Conservation (phyloP, 2,797 vertebrate species). For the Limnodromus scolopaceus region DNA sequence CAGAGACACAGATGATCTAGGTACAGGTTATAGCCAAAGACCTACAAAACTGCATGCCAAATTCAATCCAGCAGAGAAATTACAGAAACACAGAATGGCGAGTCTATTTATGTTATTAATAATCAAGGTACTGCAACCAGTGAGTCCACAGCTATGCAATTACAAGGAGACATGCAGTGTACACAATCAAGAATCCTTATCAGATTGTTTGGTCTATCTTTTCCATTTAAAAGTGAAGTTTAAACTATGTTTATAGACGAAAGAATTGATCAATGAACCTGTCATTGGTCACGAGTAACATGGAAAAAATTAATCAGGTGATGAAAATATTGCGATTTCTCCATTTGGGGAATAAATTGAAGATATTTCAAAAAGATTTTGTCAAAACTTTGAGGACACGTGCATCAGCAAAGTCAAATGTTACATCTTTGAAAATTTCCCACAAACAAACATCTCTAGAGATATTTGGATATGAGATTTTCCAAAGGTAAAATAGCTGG, state of each 20-base stretch:
- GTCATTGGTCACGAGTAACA: constrained; percentile 7
- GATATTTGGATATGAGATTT: neutral
- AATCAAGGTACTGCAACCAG: constrained; percentile 25
- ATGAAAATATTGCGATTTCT: constrained; percentile 16
- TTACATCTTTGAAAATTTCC: neutral
- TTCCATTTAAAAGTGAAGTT: constrained; percentile 61
- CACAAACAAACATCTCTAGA: neutral
- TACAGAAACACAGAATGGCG: neutral
- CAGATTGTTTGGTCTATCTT: constrained; percentile 71
- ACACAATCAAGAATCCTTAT: constrained; percentile 62
- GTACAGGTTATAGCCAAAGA: neutral
- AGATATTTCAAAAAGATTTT: neutral
- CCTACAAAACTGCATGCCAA: neutral
- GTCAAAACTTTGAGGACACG: neutral
- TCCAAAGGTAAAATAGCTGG: constrained; percentile 9
- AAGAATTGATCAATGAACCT: constrained; percentile 57
- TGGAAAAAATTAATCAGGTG: constrained; percentile 10
- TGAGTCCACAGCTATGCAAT: constrained; percentile 17
- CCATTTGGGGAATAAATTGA: neutral
- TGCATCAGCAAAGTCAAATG: neutral
- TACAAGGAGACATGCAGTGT: constrained; percentile 54
- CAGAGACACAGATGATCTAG: neutral
- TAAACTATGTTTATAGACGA: constrained; percentile 49
- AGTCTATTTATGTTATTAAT: constrained; percentile 19
- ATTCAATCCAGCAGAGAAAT: neutral